Conservation (phyloP, 2,797 vertebrate species). For the Acanthurus lineatus region DNA sequence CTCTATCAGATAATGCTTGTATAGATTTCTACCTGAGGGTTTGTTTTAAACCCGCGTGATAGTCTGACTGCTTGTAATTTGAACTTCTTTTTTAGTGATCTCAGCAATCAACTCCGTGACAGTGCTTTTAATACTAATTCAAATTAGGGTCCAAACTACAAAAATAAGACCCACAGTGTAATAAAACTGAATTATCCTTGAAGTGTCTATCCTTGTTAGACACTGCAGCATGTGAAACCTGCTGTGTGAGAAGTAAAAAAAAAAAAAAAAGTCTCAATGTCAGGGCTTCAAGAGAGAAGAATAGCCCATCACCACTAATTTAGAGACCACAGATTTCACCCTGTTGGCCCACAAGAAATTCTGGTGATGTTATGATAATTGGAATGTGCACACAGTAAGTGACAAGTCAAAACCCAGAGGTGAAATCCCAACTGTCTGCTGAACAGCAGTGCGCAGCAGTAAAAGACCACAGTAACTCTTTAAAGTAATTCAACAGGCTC, state of each 20-base stretch:
- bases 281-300: constrained; percentile 15
- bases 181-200: background rate
- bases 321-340: constrained; percentile 23
- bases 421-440: constrained; percentile 32
- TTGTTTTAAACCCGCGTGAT: background rate
- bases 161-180: too few relatives aligned
- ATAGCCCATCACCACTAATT: constrained; percentile 23
- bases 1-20: background rate
- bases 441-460: constrained; percentile 18
- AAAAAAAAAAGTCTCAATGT: background rate
- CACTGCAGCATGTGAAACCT: constrained; percentile 6
- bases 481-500: constrained; percentile 30
- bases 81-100: background rate
- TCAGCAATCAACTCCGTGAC: background rate
- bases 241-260: background rate
- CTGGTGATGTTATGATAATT: constrained; percentile 42
- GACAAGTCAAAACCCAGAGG: constrained; percentile 35
- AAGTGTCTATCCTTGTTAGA: background rate
- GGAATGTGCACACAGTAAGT: constrained; percentile 26
- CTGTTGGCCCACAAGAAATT: constrained; percentile 27
- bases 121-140: background rate
- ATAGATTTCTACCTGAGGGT: background rate
- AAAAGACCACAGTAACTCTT: constrained; percentile 22
- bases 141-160: too few relatives aligned
- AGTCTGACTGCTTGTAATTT: background rate